phyloP scores from a whole-genome alignment of 2,888 invertebrate genomes.

The Drosophila nr. medialis region DNA sequence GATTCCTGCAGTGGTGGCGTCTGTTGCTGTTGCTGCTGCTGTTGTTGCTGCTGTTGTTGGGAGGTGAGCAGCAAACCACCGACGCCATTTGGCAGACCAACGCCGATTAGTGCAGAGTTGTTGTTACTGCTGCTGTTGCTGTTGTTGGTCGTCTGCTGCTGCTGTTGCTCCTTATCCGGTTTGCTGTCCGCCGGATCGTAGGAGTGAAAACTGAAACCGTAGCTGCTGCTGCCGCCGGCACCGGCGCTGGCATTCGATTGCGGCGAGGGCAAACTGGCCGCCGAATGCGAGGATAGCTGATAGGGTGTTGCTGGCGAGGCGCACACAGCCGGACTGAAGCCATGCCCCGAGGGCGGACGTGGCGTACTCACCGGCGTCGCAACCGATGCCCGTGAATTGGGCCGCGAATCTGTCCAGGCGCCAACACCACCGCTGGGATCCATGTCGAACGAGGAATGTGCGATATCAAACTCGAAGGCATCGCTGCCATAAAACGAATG shows the following conservation, averaged over 20 bases:
- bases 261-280: slow-evolving; percentile 85
- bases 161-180: slow-evolving; percentile 73
- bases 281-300: slow-evolving; percentile 83
- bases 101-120: slow-evolving; percentile 49
- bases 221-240: slow-evolving; percentile 63
- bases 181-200: slow-evolving; percentile 77
- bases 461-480: slow-evolving; percentile 88
- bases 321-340: slow-evolving; percentile 85
- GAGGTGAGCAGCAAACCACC: slow-evolving; percentile 68
- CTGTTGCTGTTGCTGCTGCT: slow-evolving; percentile 63
- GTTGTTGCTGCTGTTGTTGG: slow-evolving; percentile 42
- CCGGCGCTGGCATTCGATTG: slow-evolving; percentile 83
- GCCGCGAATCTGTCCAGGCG: slow-evolving; percentile 85
- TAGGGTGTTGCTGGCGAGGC: slow-evolving; percentile 86
- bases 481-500: slow-evolving; percentile 86
- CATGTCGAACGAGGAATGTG: slow-evolving; percentile 88
- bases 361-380: slow-evolving; percentile 87
- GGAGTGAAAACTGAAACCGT: slow-evolving; percentile 76
- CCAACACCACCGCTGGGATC: slow-evolving; percentile 81
- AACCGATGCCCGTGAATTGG: slow-evolving; percentile 88
- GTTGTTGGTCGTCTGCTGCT: slow-evolving; percentile 53
- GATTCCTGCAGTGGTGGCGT: slow-evolving; percentile 79
- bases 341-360: slow-evolving; percentile 87
- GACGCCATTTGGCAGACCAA: slow-evolving; percentile 73
- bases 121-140: slow-evolving; percentile 59